Percentiles rank a stretch among this genome's conserved stretches.
Conservation (phyloP, 1,140 invertebrate species). For the Calliphora vicina region DNA sequence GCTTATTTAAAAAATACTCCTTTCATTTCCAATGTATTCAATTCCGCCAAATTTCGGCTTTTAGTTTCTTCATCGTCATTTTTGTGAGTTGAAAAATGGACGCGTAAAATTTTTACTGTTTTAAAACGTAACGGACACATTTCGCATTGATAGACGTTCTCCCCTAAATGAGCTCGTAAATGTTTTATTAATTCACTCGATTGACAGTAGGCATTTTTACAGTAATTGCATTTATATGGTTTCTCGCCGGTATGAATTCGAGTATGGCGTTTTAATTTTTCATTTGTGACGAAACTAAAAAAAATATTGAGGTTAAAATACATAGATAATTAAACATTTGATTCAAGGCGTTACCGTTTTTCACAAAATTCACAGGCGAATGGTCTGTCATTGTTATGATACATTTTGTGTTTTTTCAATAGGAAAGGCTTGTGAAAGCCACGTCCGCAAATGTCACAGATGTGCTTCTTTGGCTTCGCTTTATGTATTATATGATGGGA, state of each 20-base stretch:
- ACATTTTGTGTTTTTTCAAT: slow-evolving; percentile 69
- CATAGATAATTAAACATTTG: background rate
- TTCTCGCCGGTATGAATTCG: slow-evolving; percentile 16
- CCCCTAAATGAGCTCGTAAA: slow-evolving; percentile 63
- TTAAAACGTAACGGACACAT: slow-evolving; percentile 64
- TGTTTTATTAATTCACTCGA: slow-evolving; percentile 24
- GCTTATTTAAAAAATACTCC: background rate
- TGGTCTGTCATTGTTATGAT: slow-evolving; percentile 71
- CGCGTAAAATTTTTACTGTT: slow-evolving; percentile 62
- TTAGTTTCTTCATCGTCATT: slow-evolving; percentile 27
- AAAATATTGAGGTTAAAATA: background rate
- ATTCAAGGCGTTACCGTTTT: slow-evolving; percentile 36
- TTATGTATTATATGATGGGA: slow-evolving; percentile 67
- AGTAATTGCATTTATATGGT: slow-evolving; percentile 29
- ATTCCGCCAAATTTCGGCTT: background rate
- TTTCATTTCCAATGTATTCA: slow-evolving; percentile 10
- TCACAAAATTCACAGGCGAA: slow-evolving; percentile 63
- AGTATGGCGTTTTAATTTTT: background rate
- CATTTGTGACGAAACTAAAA: slow-evolving; percentile 19
- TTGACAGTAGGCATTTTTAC: slow-evolving; percentile 6
- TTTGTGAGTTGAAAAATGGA: slow-evolving; percentile 64
- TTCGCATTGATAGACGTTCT: slow-evolving; percentile 65
- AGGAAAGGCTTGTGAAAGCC: slow-evolving; percentile 75
- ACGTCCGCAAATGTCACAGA: slow-evolving; percentile 74
- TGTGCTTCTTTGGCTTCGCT: slow-evolving; percentile 68